Evolutionary conservation across 1,140 invertebrate species (phyloP), one percentile per base, ranked within the genome.

Genomic region (Anoplolepis gracilipes): DNA sequence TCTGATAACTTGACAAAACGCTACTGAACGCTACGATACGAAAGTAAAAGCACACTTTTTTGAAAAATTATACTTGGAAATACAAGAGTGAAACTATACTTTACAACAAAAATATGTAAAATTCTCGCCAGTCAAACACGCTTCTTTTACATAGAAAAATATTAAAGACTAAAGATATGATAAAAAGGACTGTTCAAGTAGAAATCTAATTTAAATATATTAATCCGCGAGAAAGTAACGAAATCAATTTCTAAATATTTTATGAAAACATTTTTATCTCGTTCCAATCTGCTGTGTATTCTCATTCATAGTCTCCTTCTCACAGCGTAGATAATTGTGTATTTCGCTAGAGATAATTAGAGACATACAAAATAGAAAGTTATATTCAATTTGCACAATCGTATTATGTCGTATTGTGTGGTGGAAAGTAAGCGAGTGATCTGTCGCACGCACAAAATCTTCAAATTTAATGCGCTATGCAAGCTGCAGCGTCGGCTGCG

Each of bases 361-460:
- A 39, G 46, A 55, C 19, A 11, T 36, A 70, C 36, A 39, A 69
- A 22, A 3, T 70, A 70, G 64, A 70, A 81, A 81, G 49, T 70
- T 57, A 42, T 57, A 39, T 70, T 69, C 62, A 70, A 55, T 55
- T 55, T 59, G n/a, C 46, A 28, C n/a, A 69, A 79, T 53, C 25
- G 10, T 42, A 42, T 72, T 59, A 30, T 49, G 46, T 73, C 36
- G 30, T 49, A 49, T 49, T 49, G 46, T 19, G 16, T 49, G 1
- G 10, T 82, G 53, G n/a, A 73, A 57, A 57, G n/a, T 57, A 33
- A 57, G 8, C 13, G 30, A 61, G 30, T 70, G 7, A 25, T 57
- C 13, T 33, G 11, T 2, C 36, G 25, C 36, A 33, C 22, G 65
- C 7, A 42, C 28, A 59, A 10, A 22, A 5, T 16, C 8, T 67